Conservation (phyloP, 53 echinoderm and acorn worm species). For the Echinometra lucunter region DNA sequence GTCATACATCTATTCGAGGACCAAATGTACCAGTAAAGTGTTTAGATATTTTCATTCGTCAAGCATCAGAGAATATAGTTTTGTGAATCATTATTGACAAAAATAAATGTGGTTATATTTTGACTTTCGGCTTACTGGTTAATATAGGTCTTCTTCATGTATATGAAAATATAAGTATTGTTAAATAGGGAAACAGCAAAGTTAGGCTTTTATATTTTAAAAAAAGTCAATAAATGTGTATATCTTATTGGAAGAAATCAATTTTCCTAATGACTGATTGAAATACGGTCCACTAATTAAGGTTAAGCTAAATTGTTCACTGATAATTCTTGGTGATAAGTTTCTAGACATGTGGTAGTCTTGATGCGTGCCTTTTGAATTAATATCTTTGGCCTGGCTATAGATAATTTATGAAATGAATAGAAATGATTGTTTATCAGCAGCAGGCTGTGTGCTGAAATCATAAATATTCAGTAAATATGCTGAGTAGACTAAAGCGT, state of each 20-base stretch:
- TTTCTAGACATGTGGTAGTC: not conserved
- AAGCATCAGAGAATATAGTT: conserved; percentile 6
- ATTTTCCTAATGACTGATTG: not conserved
- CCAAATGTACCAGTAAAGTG: not conserved
- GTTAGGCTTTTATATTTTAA: not conserved
- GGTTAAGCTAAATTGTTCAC: not conserved
- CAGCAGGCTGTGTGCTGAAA: not conserved
- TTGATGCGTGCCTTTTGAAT: not conserved
- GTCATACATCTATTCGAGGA: not conserved
- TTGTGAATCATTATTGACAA: not conserved
- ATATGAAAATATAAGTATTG: not conserved
- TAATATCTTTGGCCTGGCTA: not conserved
- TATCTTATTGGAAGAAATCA: not conserved
- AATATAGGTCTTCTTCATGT: not conserved
- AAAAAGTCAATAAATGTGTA: not conserved
- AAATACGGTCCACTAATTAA: not conserved
- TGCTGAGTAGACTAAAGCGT: not conserved
- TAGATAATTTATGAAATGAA: no score
- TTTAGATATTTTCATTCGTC: not conserved
- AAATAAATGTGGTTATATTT: not conserved
- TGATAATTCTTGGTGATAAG: not conserved
- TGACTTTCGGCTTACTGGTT: not conserved
- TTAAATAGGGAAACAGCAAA: not conserved
- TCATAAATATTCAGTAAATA: not conserved
- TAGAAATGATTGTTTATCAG: not conserved